A percentile compares a stretch with the other conserved stretches of the same genome.
Conservation (phyloP, 2,113 vertebrate genomes). For the Syrmaticus mikado region DNA sequence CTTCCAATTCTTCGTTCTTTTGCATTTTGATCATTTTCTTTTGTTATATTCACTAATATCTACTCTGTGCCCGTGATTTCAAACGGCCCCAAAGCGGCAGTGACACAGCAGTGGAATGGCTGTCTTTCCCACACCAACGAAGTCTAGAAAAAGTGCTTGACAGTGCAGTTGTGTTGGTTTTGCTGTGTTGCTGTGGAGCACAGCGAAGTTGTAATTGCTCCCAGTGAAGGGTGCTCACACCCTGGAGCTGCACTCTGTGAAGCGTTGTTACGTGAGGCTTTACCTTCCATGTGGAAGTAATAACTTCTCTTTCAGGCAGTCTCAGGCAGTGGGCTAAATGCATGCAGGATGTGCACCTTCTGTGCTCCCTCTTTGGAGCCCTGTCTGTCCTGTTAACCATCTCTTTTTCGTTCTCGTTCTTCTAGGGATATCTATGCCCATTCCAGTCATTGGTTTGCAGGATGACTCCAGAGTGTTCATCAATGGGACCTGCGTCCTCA, state of each 20-base stretch:
- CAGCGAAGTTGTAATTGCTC: not conserved
- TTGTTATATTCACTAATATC: not conserved
- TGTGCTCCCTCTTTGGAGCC: not conserved
- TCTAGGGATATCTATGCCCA: conserved; percentile 92
- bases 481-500: conserved; percentile 91
- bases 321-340: not conserved
- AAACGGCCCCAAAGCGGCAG: not conserved
- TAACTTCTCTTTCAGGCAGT: not conserved
- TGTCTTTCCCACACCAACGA: not conserved
- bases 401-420: not conserved
- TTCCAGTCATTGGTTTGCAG: conserved; percentile 94
- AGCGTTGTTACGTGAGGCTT: not conserved
- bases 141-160: not conserved
- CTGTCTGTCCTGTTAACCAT: fast-evolving
- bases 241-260: not conserved
- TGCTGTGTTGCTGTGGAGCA: not conserved
- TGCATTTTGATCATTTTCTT: not conserved
- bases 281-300: not conserved
- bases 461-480: conserved; percentile 92
- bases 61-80: not conserved
- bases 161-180: not conserved
- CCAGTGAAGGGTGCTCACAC: fast-evolving
- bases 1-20: not conserved
- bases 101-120: not conserved
- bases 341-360: not conserved